Base-by-base conservation (phyloP, 64 coral and sea anemone species). In the Dendronephthya gigantea region DNA sequence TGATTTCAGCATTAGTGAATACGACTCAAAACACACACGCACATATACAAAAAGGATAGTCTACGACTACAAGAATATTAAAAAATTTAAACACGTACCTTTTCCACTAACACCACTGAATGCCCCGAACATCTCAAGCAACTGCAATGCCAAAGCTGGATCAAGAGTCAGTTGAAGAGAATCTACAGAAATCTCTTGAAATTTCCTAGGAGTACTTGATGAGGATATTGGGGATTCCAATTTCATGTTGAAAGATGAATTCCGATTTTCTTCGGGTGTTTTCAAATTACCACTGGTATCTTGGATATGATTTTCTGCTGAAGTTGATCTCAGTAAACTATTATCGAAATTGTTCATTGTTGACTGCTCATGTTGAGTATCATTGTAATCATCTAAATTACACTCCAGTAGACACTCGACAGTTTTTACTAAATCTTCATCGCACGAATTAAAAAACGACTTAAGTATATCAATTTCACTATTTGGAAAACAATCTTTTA, bases 131-230 rank as follows among this genome's bases (percentile, higher is more conserved):
- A 79, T 79, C 17, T 79, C 72, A 19, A 79, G 32, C 19, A 79
- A 33, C 17, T 79, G 72, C 37, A 79, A 79, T 16, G 72, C 72
- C 37, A 79, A 79, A 12, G 72, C 72, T 36, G 72, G 72, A 37
- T 79, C 72, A 33, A 79, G 29, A 7, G 72, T 79, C 10, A 79
- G 72, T 11, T 79, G 72, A 79, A 79, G 72, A 79, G 72, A 79
- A 36, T 34, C 30, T 17, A 36, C 36, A 0, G 72, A 79, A 34
- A 79, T 34, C 34, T 79, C 72, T 79, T 79, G 72, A 34, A 79
- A 39, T 34, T 36, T 39, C 30, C 28, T 79, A 28, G 72, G 29
- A 62, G 55, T 62, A 62, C 55, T 62, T 15, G 19, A 62, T 62
- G 55, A 2, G 22, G 72, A 79, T 34, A 79, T 15, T 79, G 72